Percentiles rank a stretch among this genome's conserved stretches.
These are phyloP conservation scores for Eleginops maclovinus DNA, from an alignment of 2,113 vertebrate genomes.

Conservation along the genomic window DNA sequence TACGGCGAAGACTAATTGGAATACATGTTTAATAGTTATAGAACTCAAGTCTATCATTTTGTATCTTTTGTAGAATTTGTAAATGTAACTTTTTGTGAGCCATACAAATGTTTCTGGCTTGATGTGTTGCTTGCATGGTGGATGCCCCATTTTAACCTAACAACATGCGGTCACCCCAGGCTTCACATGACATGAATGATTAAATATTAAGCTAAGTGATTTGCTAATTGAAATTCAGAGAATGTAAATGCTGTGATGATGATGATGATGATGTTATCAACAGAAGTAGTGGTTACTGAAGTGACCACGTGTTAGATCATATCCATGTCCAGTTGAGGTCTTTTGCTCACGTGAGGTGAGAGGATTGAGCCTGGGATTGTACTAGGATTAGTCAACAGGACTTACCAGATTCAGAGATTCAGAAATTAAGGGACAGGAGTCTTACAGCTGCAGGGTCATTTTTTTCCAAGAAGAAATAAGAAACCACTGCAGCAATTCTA, in stretches of 20 bases:
- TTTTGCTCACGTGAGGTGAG: conserved; percentile 70
- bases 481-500: conserved; percentile 36
- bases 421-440: conserved; percentile 69
- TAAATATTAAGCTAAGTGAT: conserved; percentile 43
- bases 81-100: not conserved
- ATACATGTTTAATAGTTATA: not conserved
- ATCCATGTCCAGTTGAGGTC: conserved; percentile 61
- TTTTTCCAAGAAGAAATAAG: conserved; percentile 61
- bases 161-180: not conserved
- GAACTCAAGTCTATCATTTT: not conserved
- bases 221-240: conserved; percentile 37
- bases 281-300: not conserved
- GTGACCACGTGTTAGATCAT: conserved; percentile 66
- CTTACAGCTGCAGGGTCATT: conserved; percentile 27
- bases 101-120: not conserved
- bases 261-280: not conserved
- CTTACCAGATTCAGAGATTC: conserved; percentile 66
- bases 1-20: not conserved
- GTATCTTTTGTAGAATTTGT: not conserved
- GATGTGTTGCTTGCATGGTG: not conserved
- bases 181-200: conserved; percentile 28
- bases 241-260: conserved; percentile 32
- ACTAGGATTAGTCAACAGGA: conserved; percentile 79
- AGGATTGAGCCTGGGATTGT: conserved; percentile 77
- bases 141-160: not conserved